Evolutionary conservation across 2,888 invertebrate genomes (phyloP).

Genomic region (Petrolisthes manimaculis): DNA sequence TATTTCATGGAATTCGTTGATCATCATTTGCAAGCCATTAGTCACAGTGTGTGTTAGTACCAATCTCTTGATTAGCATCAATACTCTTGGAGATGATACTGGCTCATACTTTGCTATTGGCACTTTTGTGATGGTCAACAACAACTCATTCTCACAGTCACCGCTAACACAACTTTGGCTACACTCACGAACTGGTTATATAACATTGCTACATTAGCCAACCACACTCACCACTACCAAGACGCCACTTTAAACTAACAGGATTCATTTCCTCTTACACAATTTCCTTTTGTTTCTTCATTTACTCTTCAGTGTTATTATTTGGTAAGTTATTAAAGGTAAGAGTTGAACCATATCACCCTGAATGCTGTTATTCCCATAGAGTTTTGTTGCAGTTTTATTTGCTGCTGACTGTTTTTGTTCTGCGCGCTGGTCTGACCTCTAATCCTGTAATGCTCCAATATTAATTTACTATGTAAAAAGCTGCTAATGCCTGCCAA

Average conservation of each 20-base stretch:
- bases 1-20: too few relatives aligned
- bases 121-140: neutral
- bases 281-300: slow-evolving; percentile 40
- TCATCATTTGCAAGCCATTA: too few relatives aligned
- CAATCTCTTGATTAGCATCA: too few relatives aligned
- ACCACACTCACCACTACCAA: slow-evolving; percentile 39
- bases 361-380: slow-evolving; percentile 18
- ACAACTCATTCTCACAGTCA: slow-evolving; percentile 23
- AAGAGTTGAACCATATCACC: slow-evolving; percentile 44
- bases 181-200: slow-evolving; percentile 53
- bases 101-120: too few relatives aligned
- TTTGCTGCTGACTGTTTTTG: slow-evolving; percentile 24
- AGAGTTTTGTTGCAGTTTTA: slow-evolving; percentile 23
- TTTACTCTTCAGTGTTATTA: slow-evolving; percentile 55
- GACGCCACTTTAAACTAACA: slow-evolving; percentile 53
- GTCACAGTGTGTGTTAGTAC: too few relatives aligned
- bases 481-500: slow-evolving; percentile 43
- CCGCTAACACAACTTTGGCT: slow-evolving; percentile 45
- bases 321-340: slow-evolving; percentile 61
- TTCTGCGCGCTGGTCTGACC: slow-evolving; percentile 18
- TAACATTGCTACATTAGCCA: slow-evolving; percentile 32
- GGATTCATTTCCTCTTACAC: slow-evolving; percentile 38
- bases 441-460: slow-evolving; percentile 17
- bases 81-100: too few relatives aligned
- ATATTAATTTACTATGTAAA: slow-evolving; percentile 12